Base-by-base conservation (phyloP, 2,113 vertebrate species). In the Puffinus mauretanicus region DNA sequence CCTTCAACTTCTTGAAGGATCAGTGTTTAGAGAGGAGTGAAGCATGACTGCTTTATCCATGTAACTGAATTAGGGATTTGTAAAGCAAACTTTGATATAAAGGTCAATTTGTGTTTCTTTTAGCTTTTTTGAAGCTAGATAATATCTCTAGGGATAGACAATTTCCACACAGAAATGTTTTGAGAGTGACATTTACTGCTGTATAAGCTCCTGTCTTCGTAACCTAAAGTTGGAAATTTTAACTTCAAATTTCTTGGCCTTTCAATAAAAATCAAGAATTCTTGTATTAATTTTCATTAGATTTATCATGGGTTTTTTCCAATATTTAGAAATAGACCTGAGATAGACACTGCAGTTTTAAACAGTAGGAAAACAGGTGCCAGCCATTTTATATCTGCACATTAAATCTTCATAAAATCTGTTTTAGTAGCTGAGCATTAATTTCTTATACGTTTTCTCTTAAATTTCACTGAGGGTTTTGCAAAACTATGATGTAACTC, bases 291-390 rank as follows among this genome's bases (percentile, higher is more conserved):
- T 82, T 89, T 75, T 75, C 13, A n/a, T 54, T 75, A 55, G 10
- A 26, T 58, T 34, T 3, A 29, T 54, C 3, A 22, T 10, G 16
- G 0, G 0, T 0, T 1, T 4, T 21, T 51, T 64, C 38, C 51
- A 60, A 4, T 73, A 21, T 57, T 85, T 81, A 84, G 44, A 92
- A 93, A 77, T 19, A 87, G 19, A 78, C 11, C 8, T 22, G 20
- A 83, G 14, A 32, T 36, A 61, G 9, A 14, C 2, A 54, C 4
- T 71, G 9, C 1, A 47, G 11, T 71, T 82, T 90, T 70, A 87
- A 69, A 29, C 6, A 71, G 4, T 14, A 36, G 14, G 42, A 78
- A 91, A 89, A 30, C 13, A 42, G 18, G 13, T 42, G 16, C 3
- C 54, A 83, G 22, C 5, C 34, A 52, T 57, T 95, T 91, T 51